Evolutionary conservation across 2,113 vertebrate genomes (phyloP).

Genomic region (Cepphus grylle): DNA sequence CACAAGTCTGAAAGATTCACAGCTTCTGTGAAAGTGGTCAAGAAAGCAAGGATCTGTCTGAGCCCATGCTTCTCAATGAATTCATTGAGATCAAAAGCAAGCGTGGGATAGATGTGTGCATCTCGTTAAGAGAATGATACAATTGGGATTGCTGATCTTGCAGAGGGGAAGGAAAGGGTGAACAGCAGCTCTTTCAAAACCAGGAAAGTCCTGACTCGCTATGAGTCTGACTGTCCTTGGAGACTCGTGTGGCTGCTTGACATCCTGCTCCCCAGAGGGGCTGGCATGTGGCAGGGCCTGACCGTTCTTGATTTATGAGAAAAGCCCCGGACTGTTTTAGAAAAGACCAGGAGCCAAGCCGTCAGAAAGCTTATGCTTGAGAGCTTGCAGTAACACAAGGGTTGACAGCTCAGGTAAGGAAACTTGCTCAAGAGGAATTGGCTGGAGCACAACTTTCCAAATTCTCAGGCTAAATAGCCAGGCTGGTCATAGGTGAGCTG

Average conservation of each 20-base stretch:
- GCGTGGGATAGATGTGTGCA: neutral
- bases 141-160: neutral
- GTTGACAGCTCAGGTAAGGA: neutral
- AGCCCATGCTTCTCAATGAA: neutral
- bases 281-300: neutral
- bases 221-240: neutral
- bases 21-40: neutral
- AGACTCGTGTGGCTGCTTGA: neutral
- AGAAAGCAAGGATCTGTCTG: neutral
- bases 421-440: neutral
- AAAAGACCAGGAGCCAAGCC: neutral
- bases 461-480: neutral
- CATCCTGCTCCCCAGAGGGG: neutral
- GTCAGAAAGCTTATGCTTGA: neutral
- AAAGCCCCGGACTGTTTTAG: neutral
- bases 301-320: neutral
- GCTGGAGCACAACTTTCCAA: neutral
- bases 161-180: neutral
- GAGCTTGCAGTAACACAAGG: neutral
- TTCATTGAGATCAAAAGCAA: neutral
- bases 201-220: neutral
- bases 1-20: neutral
- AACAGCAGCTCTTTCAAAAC: neutral
- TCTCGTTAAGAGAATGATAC: accelerated
- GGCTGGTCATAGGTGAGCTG: neutral